A percentile compares a stretch with the other conserved stretches of the same genome.
Conservation (phyloP, 2,888 invertebrate genomes). For the Ashinkailepas kermadecensis region DNA sequence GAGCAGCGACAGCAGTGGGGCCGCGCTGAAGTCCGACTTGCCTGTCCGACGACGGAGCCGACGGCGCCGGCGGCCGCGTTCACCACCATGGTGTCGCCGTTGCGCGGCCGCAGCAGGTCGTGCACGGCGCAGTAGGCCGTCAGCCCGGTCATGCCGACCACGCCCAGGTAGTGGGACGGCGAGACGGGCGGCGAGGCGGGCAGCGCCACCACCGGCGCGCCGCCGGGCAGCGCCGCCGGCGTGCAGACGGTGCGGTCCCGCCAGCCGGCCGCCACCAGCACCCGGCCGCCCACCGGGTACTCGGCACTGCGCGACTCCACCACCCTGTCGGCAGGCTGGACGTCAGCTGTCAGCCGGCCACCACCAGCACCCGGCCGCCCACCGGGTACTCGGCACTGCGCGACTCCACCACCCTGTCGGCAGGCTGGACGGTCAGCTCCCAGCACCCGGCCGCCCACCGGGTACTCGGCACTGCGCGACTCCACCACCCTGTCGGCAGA, state of each 20-base stretch:
- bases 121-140: slow-evolving; percentile 21
- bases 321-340: slow-evolving; percentile 44
- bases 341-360: slow-evolving; percentile 55
- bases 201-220: slow-evolving; percentile 23
- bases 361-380: slow-evolving; percentile 35
- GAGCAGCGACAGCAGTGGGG: no score
- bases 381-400: slow-evolving; percentile 50
- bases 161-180: slow-evolving; percentile 12
- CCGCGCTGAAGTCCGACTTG: slow-evolving; percentile 50
- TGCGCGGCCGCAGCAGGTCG: slow-evolving; percentile 12
- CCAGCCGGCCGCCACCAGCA: slow-evolving; percentile 62
- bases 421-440: not conserved
- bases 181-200: not conserved
- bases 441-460: no score
- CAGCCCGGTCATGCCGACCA: slow-evolving; percentile 19
- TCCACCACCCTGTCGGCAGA: slow-evolving; percentile 49
- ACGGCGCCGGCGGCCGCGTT: slow-evolving; percentile 67
- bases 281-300: slow-evolving; percentile 56
- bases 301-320: slow-evolving; percentile 56
- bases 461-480: slow-evolving; percentile 54
- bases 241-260: slow-evolving; percentile 51
- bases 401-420: slow-evolving; percentile 54
- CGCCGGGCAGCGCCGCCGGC: slow-evolving; percentile 35
- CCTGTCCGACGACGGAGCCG: slow-evolving; percentile 67
- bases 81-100: slow-evolving; percentile 15